Base-by-base conservation (phyloP, 2,797 vertebrate species). In the Rhinogobio ventralis region DNA sequence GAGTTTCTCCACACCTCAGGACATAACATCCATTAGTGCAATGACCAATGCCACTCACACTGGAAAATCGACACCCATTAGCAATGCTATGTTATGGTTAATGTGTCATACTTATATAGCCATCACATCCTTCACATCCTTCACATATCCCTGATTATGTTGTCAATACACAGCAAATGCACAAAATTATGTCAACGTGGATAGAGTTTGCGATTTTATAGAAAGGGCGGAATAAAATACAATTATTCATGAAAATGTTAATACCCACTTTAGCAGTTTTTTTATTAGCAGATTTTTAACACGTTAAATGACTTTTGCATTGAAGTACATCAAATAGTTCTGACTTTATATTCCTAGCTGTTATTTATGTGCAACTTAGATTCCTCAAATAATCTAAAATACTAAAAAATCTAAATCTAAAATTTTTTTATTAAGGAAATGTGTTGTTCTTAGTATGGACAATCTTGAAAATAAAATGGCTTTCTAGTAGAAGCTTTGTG, bases 1-100 rank as follows among this genome's bases (percentile, higher is more conserved):
- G 39, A 62, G 39, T 72, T 53, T 82, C 68, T 60, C 49, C 51
- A 71, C 67, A 81, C 33, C 79, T 81, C 64, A 80, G 49, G 78
- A 68, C 33, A 68, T 25, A 15, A 39, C 45, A 64, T 78, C 46
- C 79, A 69, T 80, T 69, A 71, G 67, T 42, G 45, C 78, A n/a
- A 19, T 67, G 30, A 55, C 64, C 78, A 69, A 39, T 57, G 51
- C n/a, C 9, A 42, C 15, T 81, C 33, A 81, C 20, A 53, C 33
- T 19, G 23, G 49, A 81, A 71, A 55, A 80, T 69, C n/a, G 9
- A 81, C 66, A 71, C 6, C 30, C 33, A 57, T 71, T 71, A 20
- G 49, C 30, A 69, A 57, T 39, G 49, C 1, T 69, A 51, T 81
- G 71, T 60, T 77, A 25, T 46, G 42, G 23, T 72, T 46, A 72